Base-by-base conservation (phyloP, 2,888 invertebrate genomes). In the Ernsta delagoae region DNA sequence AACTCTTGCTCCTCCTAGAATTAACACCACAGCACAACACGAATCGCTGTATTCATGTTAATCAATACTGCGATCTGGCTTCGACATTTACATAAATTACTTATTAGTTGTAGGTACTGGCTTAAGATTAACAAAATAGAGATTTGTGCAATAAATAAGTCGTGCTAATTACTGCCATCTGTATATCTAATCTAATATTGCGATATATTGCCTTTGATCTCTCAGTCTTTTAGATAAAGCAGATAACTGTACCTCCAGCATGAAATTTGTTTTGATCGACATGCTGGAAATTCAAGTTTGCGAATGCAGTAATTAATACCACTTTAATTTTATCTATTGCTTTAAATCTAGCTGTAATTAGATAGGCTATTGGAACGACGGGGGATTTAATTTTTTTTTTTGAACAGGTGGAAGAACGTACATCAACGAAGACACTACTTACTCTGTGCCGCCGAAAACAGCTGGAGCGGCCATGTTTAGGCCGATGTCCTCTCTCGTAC, bases 381-480 rank as follows among this genome's bases (percentile, higher is more conserved):
- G 3, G 24, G 3, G 24, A 24, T 24, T 24, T 24, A 24, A 24
- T 34, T 34, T 9, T n/a, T 60, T 43, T 24, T 11, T 61, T 34
- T 9, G 9, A 78, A 74, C 74, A 78, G 80, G 77, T 59, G 73
- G 70, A 60, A 75, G 75, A 54, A 74, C 75, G 36, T 72, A 62
- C 61, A 59, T 73, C 60, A 78, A 80, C 50, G 86, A 87, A 54
- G 82, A 85, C 48, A 79, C 83, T 0, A 78, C 82, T 0, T 83
- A 87, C 73, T 78, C 87, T 1, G 80, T 88, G 11, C 85, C 89
- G 50, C 87, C 85, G 12, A 83, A 79, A 72, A 83, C 86, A n/a
- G 77, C 81, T 16, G 79, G 78, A 0, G 83, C 83, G 0, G 71
- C 75, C 43, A 68, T 75, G 2, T 67, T 83, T 6, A 75, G 75